Conservation (phyloP, 2,888 invertebrate species). For the Seladonia tumulorum region DNA sequence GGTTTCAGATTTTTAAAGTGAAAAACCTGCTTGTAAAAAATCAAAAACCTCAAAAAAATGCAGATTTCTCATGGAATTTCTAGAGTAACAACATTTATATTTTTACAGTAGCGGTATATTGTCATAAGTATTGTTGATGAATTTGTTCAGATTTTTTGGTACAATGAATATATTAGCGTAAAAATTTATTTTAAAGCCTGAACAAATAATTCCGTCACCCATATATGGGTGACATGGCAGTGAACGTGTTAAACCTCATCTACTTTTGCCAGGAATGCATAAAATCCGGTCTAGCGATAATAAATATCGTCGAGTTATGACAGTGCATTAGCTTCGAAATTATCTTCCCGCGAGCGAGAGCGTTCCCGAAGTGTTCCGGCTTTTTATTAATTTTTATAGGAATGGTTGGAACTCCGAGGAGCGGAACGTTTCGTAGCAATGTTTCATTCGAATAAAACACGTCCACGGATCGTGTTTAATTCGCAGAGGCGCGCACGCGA, state of each 20-base stretch:
- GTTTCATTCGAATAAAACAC: slow-evolving; percentile 4
- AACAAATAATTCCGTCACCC: too few relatives aligned
- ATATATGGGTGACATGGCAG: too few relatives aligned
- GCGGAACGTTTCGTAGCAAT: neutral
- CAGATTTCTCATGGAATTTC: too few relatives aligned
- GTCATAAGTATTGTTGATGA: too few relatives aligned
- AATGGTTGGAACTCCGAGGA: neutral
- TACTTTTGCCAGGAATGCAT: neutral
- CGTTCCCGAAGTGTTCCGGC: neutral
- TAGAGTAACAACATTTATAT: too few relatives aligned
- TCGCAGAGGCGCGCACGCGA: slow-evolving; percentile 21
- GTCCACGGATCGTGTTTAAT: slow-evolving; percentile 46
- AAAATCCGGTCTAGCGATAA: neutral
- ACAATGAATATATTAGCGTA: too few relatives aligned
- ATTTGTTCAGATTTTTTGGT: too few relatives aligned
- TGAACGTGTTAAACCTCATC: neutral
- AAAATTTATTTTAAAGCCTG: too few relatives aligned
- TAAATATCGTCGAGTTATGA: neutral
- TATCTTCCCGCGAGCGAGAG: neutral
- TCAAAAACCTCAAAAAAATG: too few relatives aligned
- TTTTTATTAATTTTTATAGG: neutral
- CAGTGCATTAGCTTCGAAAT: neutral
- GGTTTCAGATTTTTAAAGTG: too few relatives aligned
- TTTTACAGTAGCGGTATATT: too few relatives aligned
- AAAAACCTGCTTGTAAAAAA: too few relatives aligned